phyloP scores from a whole-genome alignment of 2,888 invertebrate genomes.

The Anthophora plumipes region DNA sequence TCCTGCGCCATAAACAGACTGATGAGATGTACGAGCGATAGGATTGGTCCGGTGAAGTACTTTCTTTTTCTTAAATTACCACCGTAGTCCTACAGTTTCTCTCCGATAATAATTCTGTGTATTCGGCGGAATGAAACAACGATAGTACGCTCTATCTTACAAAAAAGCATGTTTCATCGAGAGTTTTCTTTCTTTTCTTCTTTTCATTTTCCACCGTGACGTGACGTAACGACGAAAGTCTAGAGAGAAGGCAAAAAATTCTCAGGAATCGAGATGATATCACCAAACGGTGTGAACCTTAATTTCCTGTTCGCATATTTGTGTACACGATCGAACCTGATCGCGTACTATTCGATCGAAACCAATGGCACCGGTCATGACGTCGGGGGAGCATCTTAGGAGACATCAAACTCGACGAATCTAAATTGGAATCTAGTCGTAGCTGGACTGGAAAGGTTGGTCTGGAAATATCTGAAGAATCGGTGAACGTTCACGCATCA shows the following conservation, averaged over 20 bases:
- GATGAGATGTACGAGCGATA: constrained; percentile 56
- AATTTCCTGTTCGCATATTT: constrained; percentile 78
- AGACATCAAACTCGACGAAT: constrained; percentile 67
- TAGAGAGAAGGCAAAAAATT: background rate
- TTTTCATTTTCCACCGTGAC: constrained; percentile 6
- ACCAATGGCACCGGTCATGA: constrained; percentile 22
- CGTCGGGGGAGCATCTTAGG: constrained; percentile 26
- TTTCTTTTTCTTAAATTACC: constrained; percentile 41
- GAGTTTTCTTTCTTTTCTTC: too few species aligned
- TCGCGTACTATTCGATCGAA: constrained; percentile 25
- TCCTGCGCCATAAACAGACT: constrained; percentile 59
- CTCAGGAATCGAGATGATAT: background rate
- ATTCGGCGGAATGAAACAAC: background rate
- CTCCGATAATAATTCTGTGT: constrained; percentile 42
- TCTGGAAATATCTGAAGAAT: constrained; percentile 42
- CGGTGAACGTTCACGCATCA: constrained; percentile 11
- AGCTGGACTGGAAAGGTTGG: constrained; percentile 19
- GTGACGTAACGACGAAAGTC: background rate
- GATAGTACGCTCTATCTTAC: background rate
- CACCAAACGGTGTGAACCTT: constrained; percentile 56
- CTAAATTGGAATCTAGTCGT: constrained; percentile 79
- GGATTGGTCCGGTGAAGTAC: constrained; percentile 29
- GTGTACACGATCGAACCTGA: constrained; percentile 66
- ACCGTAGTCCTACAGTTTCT: background rate
- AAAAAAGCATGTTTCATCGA: background rate